These are phyloP conservation scores for Ailurus styani DNA, from an alignment of 2,113 vertebrate genomes.

Conservation along the genomic window DNA sequence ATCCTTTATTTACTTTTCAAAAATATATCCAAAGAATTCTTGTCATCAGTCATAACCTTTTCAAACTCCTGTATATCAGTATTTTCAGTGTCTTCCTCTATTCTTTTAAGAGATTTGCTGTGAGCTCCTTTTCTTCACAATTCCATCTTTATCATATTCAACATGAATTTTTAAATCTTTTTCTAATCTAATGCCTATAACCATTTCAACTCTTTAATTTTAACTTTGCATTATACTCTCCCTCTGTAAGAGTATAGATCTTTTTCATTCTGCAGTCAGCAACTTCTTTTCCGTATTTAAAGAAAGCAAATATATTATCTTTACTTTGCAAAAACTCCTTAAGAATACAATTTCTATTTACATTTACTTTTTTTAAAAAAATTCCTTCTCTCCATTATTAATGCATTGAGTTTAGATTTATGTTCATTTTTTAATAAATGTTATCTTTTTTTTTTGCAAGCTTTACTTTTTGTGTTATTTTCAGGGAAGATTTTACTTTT, in stretches of 20 bases:
- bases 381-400: conserved; percentile 86
- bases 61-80: conserved; percentile 82
- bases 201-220: conserved; percentile 78
- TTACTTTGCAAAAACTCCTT: conserved; percentile 89
- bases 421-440: conserved; percentile 80
- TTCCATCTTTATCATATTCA: conserved; percentile 85
- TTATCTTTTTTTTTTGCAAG: conserved; percentile 80
- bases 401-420: conserved; percentile 81
- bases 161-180: conserved; percentile 85
- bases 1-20: conserved; percentile 82
- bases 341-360: conserved; percentile 87
- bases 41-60: conserved; percentile 76
- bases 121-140: conserved; percentile 83
- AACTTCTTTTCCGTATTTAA: conserved; percentile 86
- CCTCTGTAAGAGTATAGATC: conserved; percentile 78
- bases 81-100: conserved; percentile 85
- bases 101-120: conserved; percentile 85
- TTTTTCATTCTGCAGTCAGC: conserved; percentile 81
- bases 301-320: conserved; percentile 85
- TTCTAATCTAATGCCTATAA: conserved; percentile 80
- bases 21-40: conserved; percentile 78
- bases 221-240: conserved; percentile 82
- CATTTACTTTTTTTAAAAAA: conserved; percentile 84
- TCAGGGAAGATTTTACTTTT: conserved; percentile 80
- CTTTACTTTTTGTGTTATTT: conserved; percentile 82